Percentiles rank a stretch among this genome's conserved stretches.
Conservation (phyloP, 2,797 vertebrate species). For the Dallia pectoralis region DNA sequence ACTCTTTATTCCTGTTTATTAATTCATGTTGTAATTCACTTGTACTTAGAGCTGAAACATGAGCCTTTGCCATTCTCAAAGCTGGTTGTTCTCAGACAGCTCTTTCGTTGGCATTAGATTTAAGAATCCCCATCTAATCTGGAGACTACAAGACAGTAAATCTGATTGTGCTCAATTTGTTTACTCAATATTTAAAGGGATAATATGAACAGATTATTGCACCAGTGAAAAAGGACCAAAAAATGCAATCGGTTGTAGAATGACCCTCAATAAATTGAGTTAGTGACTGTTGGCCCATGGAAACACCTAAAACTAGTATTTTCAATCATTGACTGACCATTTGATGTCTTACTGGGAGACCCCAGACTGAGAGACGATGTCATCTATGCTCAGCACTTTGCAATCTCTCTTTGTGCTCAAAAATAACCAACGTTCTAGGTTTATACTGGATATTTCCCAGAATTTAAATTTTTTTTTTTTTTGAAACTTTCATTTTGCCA, state of each 20-base stretch:
- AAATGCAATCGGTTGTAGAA: not conserved
- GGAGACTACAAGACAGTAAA: not conserved
- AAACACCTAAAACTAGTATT: too few species aligned
- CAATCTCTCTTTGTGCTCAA: too few species aligned
- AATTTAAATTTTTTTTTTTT: too few species aligned
- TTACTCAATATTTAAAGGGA: not conserved
- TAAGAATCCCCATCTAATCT: not conserved
- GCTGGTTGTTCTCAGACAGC: not conserved
- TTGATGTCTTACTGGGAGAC: too few species aligned
- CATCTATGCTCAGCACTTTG: too few species aligned
- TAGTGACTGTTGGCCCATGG: not conserved
- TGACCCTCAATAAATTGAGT: not conserved
- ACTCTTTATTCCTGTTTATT: slow-evolving; percentile 23
- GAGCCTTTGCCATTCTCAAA: not conserved
- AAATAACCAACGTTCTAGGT: too few species aligned
- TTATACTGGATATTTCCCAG: too few species aligned
- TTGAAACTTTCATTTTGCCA: too few species aligned
- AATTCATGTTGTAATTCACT: slow-evolving; percentile 45
- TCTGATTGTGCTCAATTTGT: not conserved
- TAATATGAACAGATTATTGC: not conserved
- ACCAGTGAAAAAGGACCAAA: not conserved
- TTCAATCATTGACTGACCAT: too few species aligned
- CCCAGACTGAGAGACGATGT: too few species aligned
- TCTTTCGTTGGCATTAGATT: not conserved
- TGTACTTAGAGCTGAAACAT: slow-evolving; percentile 6